phyloP scores from a whole-genome alignment of 2,888 invertebrate species.

The Xestia c-nigrum region DNA sequence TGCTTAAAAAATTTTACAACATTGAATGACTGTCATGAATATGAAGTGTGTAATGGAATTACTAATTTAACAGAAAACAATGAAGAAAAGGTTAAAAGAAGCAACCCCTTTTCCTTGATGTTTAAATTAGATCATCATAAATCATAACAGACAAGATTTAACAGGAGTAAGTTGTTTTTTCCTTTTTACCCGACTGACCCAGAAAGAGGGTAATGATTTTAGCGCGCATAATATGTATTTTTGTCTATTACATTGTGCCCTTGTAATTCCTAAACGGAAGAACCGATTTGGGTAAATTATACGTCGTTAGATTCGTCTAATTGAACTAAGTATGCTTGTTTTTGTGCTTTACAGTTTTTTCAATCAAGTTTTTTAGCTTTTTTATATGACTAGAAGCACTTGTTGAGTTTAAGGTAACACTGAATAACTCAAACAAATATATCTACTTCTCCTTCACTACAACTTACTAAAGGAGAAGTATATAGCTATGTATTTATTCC shows the following conservation, averaged over 20 bases:
- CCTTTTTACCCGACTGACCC: not conserved
- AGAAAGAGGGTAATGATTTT: not conserved
- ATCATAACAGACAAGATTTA: constrained; percentile 28
- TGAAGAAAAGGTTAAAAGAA: constrained; percentile 74
- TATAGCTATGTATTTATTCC: constrained; percentile 17
- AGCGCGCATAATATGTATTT: not conserved
- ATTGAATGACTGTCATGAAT: constrained; percentile 75
- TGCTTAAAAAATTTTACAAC: constrained; percentile 66
- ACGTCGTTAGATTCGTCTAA: not conserved
- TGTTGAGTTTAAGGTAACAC: not conserved
- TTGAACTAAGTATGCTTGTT: not conserved
- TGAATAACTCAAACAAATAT: not conserved
- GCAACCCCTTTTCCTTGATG: constrained; percentile 59
- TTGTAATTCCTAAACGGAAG: not conserved
- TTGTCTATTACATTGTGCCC: not conserved
- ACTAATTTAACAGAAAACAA: constrained; percentile 76
- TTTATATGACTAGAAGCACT: not conserved
- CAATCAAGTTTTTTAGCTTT: no score
- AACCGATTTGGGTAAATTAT: not conserved
- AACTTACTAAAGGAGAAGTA: constrained; percentile 19
- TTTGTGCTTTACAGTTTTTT: not conserved
- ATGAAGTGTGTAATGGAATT: constrained; percentile 77
- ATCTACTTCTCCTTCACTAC: not conserved
- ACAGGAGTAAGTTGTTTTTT: not conserved
- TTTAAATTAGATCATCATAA: constrained; percentile 52